Percentiles rank a stretch among this genome's conserved stretches.
Conservation (phyloP, 2,888 invertebrate genomes). For the Drosophila nigritarsus region DNA sequence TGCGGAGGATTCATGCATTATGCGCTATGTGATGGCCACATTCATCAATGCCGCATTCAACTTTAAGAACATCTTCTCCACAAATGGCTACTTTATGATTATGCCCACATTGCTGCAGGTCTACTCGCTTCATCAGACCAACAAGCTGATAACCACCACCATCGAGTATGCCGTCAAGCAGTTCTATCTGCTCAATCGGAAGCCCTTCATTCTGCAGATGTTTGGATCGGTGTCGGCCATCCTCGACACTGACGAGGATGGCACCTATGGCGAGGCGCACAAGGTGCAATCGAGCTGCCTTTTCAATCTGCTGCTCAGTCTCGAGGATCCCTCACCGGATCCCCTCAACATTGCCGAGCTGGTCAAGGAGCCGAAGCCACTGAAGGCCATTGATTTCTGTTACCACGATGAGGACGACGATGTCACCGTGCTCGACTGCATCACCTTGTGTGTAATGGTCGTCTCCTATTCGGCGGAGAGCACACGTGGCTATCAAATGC, state of each 20-base stretch:
- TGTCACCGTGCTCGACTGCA: constrained; percentile 97
- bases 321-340: constrained; percentile 97
- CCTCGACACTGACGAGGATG: constrained; percentile 95
- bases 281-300: constrained; percentile 96
- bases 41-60: constrained; percentile 99
- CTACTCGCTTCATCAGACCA: constrained; percentile 99
- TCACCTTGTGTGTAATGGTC: constrained; percentile 99
- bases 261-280: constrained; percentile 95
- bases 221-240: constrained; percentile 99
- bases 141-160: constrained; percentile 96
- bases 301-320: constrained; percentile 94
- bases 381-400: constrained; percentile 98
- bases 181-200: constrained; percentile 98
- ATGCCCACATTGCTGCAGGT: constrained; percentile 99
- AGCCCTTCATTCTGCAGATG: constrained; percentile 99
- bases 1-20: constrained; percentile 97
- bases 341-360: constrained; percentile 96
- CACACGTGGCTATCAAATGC: constrained; percentile 95
- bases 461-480: constrained; percentile 99
- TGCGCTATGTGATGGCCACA: constrained; percentile 97
- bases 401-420: constrained; percentile 99
- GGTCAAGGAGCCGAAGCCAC: constrained; percentile 95
- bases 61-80: constrained; percentile 99
- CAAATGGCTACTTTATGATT: constrained; percentile 98
- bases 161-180: constrained; percentile 99